Percentiles rank a stretch among this genome's conserved stretches.
Evolutionary conservation across 2,888 invertebrate genomes (phyloP).

Genomic region (Cataglyphis cursor): DNA sequence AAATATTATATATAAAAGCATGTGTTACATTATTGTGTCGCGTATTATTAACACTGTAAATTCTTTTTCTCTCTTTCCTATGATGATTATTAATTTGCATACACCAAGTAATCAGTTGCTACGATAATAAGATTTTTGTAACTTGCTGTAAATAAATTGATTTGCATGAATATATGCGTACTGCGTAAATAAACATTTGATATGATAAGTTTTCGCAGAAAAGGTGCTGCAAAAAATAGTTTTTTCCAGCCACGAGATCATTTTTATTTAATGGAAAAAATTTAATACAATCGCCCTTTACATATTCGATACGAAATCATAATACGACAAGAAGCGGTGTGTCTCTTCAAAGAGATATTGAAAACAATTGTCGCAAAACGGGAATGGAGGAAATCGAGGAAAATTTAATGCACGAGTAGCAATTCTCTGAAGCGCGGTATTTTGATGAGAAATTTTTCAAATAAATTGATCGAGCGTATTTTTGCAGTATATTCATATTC

Average conservation of each 20-base stretch:
- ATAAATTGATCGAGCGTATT: slow-evolving; percentile 4
- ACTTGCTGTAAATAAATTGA: slow-evolving; percentile 2
- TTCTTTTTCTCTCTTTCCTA: background rate
- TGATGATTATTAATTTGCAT: slow-evolving; percentile 13
- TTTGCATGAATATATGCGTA: background rate
- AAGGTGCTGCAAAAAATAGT: background rate
- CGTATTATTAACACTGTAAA: background rate
- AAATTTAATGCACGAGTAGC: slow-evolving; percentile 43
- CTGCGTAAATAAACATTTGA: background rate
- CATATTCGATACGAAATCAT: background rate
- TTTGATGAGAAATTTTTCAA: slow-evolving; percentile 31
- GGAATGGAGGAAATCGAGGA: slow-evolving; percentile 10
- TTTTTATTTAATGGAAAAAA: slow-evolving; percentile 1
- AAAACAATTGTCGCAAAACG: slow-evolving; percentile 60
- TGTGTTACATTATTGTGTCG: background rate
- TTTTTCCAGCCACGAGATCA: background rate
- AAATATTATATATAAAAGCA: background rate
- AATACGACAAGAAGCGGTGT: background rate
- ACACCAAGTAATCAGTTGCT: background rate
- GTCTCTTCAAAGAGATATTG: slow-evolving; percentile 51
- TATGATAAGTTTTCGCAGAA: background rate
- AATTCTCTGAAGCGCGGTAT: slow-evolving; percentile 49
- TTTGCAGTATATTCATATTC: slow-evolving; percentile 23
- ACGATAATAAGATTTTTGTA: slow-evolving; percentile 7
- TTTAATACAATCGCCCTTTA: background rate